These are phyloP conservation scores for Drosophila yakuba DNA, from an alignment of 1,140 invertebrate species.

Conservation along the genomic window DNA sequence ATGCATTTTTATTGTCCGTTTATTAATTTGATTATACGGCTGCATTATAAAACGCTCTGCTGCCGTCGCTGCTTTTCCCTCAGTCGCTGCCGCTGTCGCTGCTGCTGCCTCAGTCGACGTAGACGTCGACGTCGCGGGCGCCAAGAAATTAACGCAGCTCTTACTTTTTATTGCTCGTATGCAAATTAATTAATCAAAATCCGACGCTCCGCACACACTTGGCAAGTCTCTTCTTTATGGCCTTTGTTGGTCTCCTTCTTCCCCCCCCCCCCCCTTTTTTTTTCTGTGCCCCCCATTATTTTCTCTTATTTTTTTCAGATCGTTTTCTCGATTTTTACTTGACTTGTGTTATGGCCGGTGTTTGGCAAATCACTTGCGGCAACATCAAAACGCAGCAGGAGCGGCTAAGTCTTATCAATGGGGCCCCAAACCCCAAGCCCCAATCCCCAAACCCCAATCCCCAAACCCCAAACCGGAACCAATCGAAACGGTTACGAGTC, in stretches of 20 bases:
- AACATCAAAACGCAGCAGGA: constrained; percentile 72
- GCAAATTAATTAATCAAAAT: constrained; percentile 83
- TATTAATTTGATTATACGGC: constrained; percentile 79
- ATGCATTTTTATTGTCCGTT: constrained; percentile 81
- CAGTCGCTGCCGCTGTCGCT: constrained; percentile 3
- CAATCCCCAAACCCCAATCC: no score
- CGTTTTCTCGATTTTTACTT: constrained; percentile 9
- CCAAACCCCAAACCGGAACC: constrained; percentile 19
- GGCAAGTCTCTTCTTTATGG: constrained; percentile 12
- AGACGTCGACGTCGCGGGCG: constrained; percentile 17
- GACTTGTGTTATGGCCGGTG: constrained; percentile 35
- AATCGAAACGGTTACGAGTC: constrained; percentile 40
- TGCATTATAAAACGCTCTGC: constrained; percentile 64
- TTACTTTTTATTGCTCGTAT: constrained; percentile 74
- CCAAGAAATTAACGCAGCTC: constrained; percentile 66
- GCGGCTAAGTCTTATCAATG: constrained; percentile 44
- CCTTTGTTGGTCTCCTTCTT: constrained; percentile 5
- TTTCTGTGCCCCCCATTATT: neutral
- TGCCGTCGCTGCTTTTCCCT: constrained; percentile 1
- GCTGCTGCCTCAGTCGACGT: constrained; percentile 1
- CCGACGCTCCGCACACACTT: constrained; percentile 53
- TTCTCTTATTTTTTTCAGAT: constrained; percentile 1
- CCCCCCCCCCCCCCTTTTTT: neutral
- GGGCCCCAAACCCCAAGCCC: neutral
- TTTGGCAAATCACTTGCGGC: constrained; percentile 75